These are phyloP conservation scores for Engraulis encrasicolus DNA, from an alignment of 2,113 vertebrate genomes.

Conservation along the genomic window DNA sequence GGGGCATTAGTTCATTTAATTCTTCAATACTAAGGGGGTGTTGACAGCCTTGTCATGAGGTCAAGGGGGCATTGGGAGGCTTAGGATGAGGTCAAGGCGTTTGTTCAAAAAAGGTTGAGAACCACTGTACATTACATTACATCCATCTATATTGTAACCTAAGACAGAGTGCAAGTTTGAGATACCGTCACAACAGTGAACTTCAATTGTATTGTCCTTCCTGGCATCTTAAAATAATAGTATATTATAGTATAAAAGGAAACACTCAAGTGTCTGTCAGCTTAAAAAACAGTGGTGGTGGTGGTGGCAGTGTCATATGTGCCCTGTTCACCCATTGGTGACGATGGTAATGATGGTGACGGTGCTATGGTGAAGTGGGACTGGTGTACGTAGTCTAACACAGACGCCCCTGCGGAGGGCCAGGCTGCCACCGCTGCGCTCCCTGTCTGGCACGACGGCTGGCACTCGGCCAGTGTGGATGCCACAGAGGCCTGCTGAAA, in stretches of 20 bases:
- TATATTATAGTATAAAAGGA: not conserved
- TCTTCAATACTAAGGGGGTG: too few relatives aligned
- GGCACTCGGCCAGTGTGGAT: not conserved
- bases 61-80: too few relatives aligned
- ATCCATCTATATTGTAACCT: too few relatives aligned
- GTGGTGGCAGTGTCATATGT: not conserved
- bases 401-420: not conserved
- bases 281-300: not conserved
- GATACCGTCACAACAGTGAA: too few relatives aligned
- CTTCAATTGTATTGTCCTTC: too few relatives aligned
- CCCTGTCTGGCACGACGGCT: not conserved
- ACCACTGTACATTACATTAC: too few relatives aligned
- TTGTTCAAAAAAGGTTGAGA: too few relatives aligned
- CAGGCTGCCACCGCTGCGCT: constrained; percentile 6
- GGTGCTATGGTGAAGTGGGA: not conserved
- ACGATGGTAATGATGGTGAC: not conserved
- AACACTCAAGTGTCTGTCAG: not conserved
- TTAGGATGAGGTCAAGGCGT: too few relatives aligned
- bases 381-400: constrained; percentile 57
- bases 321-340: not conserved
- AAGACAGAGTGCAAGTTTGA: too few relatives aligned
- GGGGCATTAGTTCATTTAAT: too few relatives aligned
- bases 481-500: constrained; percentile 59
- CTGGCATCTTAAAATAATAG: not conserved
- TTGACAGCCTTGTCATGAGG: too few relatives aligned